phyloP scores from a whole-genome alignment of 2,888 invertebrate genomes.

The Elaeidobius kamerunicus region DNA sequence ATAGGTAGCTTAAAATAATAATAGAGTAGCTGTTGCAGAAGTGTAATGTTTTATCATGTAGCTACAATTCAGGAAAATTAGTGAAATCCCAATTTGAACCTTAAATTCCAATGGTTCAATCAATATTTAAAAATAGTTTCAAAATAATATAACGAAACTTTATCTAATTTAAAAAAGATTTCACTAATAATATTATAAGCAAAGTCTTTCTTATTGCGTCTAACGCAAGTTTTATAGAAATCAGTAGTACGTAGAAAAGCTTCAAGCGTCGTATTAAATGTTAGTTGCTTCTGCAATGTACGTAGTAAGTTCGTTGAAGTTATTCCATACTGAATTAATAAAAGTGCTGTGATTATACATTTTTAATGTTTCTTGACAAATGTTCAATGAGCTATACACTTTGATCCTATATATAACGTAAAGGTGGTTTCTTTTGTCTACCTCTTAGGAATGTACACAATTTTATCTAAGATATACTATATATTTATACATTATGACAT shows the following conservation, averaged over 20 bases:
- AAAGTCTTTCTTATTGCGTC: too few species aligned
- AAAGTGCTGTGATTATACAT: constrained; percentile 29
- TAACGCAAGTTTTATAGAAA: too few species aligned
- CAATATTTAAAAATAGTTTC: too few species aligned
- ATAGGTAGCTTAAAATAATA: constrained; percentile 6
- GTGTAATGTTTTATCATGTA: too few species aligned
- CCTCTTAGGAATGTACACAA: constrained; percentile 16
- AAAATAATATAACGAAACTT: too few species aligned
- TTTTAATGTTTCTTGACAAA: constrained; percentile 5
- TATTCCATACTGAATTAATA: constrained; percentile 16
- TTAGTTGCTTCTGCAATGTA: constrained; percentile 10
- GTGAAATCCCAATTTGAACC: too few species aligned
- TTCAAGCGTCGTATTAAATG: constrained; percentile 7
- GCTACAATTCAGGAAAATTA: too few species aligned
- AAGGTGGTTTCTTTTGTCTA: constrained; percentile 11
- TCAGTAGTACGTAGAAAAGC: too few species aligned
- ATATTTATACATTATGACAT: constrained; percentile 10
- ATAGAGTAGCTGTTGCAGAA: background rate
- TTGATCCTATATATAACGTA: background rate
- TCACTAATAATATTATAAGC: too few species aligned
- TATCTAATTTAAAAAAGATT: too few species aligned
- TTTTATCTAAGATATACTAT: constrained; percentile 18
- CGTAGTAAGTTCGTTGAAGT: constrained; percentile 11
- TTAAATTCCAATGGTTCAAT: too few species aligned
- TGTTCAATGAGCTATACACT: constrained; percentile 6